Base-by-base conservation (phyloP, 2,888 invertebrate genomes). In the Ametastegia equiseti region DNA sequence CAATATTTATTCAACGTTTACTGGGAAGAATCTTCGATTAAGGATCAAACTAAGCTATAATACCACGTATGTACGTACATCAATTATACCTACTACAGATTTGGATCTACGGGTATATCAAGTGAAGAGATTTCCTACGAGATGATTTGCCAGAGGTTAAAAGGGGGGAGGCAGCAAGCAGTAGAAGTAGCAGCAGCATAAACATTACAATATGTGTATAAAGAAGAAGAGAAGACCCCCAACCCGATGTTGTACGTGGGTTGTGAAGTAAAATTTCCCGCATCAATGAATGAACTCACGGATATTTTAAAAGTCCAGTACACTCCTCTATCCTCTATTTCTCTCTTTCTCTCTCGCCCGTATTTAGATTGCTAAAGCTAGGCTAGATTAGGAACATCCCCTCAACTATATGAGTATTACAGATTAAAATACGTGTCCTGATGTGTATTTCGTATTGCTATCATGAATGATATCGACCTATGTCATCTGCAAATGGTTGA, bases 241-340 rank as follows among this genome's bases (percentile, higher is more conserved):
- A 54, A 7, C n/a, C 9, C 19, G 19, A 54, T 54, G 54, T 54
- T 54, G 80, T 50, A 57, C 79, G 79, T 65, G 79, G 63, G 67
- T 36, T 54, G 75, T 75, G 75, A 75, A 50, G 75, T 54, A 33
- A 75, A 54, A 75, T 50, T 75, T 57, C 54, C 71, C 75, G 75
- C 75, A 75, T 75, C 75, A 75, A 75, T 75, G 75, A 75, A 75
- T 75, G 75, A 75, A 75, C 75, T 75, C 75, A 75, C 36, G 57
- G 75, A 75, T 75, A 75, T 75, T 54, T 75, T 75, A 71, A 75
- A 54, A 75, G 75, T 50, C 69, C 47, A 78, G 77, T 60, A 75
- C 13, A 33, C 65, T 30, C 30, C 45, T 39, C 69, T 36, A 23
- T 50, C 39, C 63, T 50, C 80, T 73, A 39, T 27, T 19, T 79